Conservation (phyloP, 2,113 vertebrate species). For the Epinephelus fuscoguttatus region DNA sequence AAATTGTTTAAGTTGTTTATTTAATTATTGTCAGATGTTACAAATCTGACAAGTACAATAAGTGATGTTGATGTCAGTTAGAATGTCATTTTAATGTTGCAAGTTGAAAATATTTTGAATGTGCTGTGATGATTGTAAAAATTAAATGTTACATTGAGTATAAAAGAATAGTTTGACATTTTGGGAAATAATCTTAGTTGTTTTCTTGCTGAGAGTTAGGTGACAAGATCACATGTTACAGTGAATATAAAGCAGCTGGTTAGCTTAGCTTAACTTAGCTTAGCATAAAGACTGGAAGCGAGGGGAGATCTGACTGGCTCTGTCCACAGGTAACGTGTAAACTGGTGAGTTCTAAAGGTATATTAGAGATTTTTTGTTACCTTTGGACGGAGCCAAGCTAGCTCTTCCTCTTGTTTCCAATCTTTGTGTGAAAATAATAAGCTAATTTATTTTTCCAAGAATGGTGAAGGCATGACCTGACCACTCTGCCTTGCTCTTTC, state of each 20-base stretch:
- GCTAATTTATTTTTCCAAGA: no score
- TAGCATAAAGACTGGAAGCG: not conserved
- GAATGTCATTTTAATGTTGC: not conserved
- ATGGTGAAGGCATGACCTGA: no score
- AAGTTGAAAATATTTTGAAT: no score
- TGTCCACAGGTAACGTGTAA: not conserved
- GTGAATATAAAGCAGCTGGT: no score
- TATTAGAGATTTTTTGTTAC: not conserved
- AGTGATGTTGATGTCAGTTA: not conserved
- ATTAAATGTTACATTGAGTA: not conserved
- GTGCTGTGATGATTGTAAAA: not conserved
- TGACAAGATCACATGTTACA: no score
- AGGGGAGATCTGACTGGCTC: not conserved
- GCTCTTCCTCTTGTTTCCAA: not conserved
- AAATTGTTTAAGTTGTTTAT: not conserved
- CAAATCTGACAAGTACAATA: not conserved
- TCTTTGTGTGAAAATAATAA: no score
- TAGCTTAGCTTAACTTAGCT: not conserved
- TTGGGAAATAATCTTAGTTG: not conserved
- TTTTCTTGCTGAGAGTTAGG: no score
- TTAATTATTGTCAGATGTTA: not conserved
- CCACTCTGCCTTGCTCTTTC: no score
- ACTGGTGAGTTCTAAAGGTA: not conserved
- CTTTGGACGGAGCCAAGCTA: not conserved
- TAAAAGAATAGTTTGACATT: not conserved